A percentile compares a stretch with the other conserved stretches of the same genome.
phyloP scores from a whole-genome alignment of 1,140 invertebrate species.

The Zaprionus kolodkinae region DNA sequence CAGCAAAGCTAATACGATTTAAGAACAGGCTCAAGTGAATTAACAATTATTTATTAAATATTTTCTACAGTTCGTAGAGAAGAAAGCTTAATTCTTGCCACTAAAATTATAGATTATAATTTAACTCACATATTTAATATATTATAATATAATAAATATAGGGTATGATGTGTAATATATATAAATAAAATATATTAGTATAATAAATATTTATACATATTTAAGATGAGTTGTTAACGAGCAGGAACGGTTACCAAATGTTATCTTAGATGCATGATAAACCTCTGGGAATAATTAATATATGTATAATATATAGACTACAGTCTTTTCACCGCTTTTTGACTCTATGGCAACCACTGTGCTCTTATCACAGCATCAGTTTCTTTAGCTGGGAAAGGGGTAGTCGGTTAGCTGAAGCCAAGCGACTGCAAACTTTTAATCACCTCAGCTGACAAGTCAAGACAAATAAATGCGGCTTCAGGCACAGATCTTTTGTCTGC shows the following conservation, averaged over 20 bases:
- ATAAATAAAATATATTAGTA: too few relatives aligned
- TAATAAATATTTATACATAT: too few relatives aligned
- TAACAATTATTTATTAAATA: conserved; percentile 25
- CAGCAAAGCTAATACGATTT: conserved; percentile 24
- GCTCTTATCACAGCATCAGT: neutral
- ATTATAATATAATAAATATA: too few relatives aligned
- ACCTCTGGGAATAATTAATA: too few relatives aligned
- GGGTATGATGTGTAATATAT: too few relatives aligned
- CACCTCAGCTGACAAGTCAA: conserved; percentile 75
- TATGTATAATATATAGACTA: too few relatives aligned
- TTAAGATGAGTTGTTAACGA: neutral
- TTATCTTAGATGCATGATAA: too few relatives aligned
- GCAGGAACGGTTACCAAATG: too few relatives aligned
- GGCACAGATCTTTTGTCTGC: conserved; percentile 50
- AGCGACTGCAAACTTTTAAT: conserved; percentile 65
- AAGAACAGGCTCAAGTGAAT: conserved; percentile 26
- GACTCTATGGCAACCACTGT: neutral
- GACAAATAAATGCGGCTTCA: conserved; percentile 69
- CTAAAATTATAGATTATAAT: too few relatives aligned
- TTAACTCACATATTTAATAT: too few relatives aligned
- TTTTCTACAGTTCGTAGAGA: conserved; percentile 1
- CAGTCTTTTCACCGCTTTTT: neutral
- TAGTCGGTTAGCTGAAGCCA: neutral
- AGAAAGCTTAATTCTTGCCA: too few relatives aligned
- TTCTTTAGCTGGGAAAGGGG: neutral